These are phyloP conservation scores for Neotoxoptera formosana DNA, from an alignment of 1,140 invertebrate genomes.

Conservation along the genomic window DNA sequence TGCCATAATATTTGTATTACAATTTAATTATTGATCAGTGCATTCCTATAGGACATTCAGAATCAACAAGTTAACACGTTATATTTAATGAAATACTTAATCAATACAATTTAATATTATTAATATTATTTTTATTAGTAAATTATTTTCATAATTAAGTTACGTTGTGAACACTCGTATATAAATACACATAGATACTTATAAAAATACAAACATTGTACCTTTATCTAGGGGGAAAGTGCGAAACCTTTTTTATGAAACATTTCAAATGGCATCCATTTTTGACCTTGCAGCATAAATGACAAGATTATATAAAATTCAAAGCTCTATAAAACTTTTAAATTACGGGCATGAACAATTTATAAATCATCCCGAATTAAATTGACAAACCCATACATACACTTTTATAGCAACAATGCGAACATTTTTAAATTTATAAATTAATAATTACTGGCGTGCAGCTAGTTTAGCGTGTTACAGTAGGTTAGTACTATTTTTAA, in stretches of 20 bases:
- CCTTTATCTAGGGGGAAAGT: not conserved
- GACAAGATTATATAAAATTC: not conserved
- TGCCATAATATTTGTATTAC: not conserved
- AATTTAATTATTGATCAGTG: not conserved
- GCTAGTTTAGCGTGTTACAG: not conserved
- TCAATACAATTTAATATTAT: not conserved
- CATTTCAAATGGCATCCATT: not conserved
- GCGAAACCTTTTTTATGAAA: not conserved
- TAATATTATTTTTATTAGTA: not conserved
- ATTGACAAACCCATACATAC: too few relatives aligned
- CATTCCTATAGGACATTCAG: not conserved
- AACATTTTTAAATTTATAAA: not conserved
- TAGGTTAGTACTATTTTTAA: not conserved
- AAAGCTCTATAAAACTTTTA: not conserved
- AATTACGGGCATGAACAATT: not conserved
- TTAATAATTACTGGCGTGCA: not conserved
- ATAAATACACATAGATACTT: not conserved
- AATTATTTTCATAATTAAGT: not conserved
- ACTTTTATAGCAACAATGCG: not conserved
- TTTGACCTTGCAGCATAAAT: too few relatives aligned
- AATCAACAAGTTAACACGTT: not conserved
- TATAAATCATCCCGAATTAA: not conserved
- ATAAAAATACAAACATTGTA: too few relatives aligned
- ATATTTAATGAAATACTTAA: not conserved
- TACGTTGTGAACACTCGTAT: not conserved